These are phyloP conservation scores for Druon quercuslanigerum DNA, from an alignment of 1,140 invertebrate species.

Conservation along the genomic window DNA sequence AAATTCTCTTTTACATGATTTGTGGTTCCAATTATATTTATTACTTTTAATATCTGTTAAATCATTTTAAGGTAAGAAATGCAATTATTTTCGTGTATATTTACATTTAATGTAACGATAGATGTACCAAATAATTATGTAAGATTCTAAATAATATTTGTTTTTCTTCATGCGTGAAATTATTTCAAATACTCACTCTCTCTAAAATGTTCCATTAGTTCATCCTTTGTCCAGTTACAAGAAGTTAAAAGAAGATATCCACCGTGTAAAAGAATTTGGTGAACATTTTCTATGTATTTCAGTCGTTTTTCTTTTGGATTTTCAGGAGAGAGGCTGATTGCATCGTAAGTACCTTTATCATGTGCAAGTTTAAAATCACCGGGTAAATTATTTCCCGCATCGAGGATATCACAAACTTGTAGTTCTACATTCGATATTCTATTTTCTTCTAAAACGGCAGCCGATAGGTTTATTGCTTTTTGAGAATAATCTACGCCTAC, in stretches of 20 bases:
- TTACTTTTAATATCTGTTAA: background rate
- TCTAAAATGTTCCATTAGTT: constrained; percentile 85
- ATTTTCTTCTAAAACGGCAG: constrained; percentile 79
- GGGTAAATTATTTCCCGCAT: constrained; percentile 48
- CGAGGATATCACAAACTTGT: constrained; percentile 79
- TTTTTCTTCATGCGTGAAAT: constrained; percentile 24
- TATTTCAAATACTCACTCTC: constrained; percentile 67
- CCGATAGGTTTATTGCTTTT: constrained; percentile 85
- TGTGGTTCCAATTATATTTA: no score
- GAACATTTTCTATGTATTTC: constrained; percentile 83
- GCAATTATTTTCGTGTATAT: background rate
- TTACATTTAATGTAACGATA: no score
- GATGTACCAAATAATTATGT: background rate
- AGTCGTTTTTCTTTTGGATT: constrained; percentile 79
- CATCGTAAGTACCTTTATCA: constrained; percentile 97
- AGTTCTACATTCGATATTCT: constrained; percentile 76
- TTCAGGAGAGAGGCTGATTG: constrained; percentile 87
- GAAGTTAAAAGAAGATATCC: constrained; percentile 91
- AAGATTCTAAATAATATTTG: constrained; percentile 33
- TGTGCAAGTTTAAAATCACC: constrained; percentile 81
- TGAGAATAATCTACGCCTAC: constrained; percentile 90
- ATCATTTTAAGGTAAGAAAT: background rate
- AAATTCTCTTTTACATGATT: no score
- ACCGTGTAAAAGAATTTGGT: constrained; percentile 76
- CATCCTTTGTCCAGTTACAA: constrained; percentile 95